These are phyloP conservation scores for Clytia hemisphaerica DNA, from an alignment of 30 jellyfish, hydroid and myxozoan species.

Conservation along the genomic window DNA sequence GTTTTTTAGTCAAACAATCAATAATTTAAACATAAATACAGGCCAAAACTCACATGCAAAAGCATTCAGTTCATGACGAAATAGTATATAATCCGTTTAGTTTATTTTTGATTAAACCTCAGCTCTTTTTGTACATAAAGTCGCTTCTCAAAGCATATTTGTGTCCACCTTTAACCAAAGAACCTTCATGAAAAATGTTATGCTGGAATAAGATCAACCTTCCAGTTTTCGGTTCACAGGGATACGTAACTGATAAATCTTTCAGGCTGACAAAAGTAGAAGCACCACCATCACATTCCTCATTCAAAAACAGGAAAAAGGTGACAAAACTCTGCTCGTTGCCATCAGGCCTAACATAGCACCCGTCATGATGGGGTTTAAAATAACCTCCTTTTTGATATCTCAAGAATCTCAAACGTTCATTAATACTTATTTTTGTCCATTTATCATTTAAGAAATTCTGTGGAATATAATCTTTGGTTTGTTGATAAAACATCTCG, in stretches of 20 bases:
- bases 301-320: conserved; percentile 42
- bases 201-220: conserved; percentile 42
- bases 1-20: too few relatives aligned
- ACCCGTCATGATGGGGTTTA: conserved; percentile 57
- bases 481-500: conserved; percentile 26
- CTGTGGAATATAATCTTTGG: conserved; percentile 34
- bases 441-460: conserved; percentile 5
- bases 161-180: conserved; percentile 28
- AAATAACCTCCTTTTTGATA: conserved; percentile 51
- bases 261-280: background rate
- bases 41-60: too few relatives aligned
- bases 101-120: too few relatives aligned
- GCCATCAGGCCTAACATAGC: conserved; percentile 40
- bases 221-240: conserved; percentile 19
- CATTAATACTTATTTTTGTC: conserved; percentile 43
- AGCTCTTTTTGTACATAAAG: conserved; percentile 41
- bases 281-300: conserved; percentile 24
- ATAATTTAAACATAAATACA: too few relatives aligned
- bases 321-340: conserved; percentile 39
- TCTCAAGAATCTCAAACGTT: conserved; percentile 39
- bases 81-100: too few relatives aligned
- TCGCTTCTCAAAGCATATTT: conserved; percentile 57
- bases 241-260: background rate
- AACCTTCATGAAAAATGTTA: conserved; percentile 46
- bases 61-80: too few relatives aligned